Conservation (phyloP, 2,797 vertebrate species). For the Oophaga sylvatica region DNA sequence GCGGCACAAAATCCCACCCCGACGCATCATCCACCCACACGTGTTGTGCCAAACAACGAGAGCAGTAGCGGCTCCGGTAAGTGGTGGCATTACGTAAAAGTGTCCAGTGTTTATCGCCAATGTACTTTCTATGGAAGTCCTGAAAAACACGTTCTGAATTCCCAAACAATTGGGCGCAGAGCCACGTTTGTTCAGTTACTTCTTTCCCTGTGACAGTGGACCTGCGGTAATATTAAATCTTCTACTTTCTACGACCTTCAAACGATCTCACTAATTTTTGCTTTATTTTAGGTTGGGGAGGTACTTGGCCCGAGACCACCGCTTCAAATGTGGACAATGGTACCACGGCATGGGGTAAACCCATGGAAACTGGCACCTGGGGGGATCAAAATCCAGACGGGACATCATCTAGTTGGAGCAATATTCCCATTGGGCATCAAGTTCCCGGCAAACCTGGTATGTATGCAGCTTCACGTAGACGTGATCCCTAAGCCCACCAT, state of each 20-base stretch:
- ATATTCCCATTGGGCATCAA: slow-evolving; percentile 79
- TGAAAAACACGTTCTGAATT: too few relatives aligned
- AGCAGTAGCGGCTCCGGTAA: slow-evolving; percentile 77
- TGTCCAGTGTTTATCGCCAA: too few relatives aligned
- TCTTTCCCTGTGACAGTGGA: background rate
- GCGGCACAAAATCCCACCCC: slow-evolving; percentile 75
- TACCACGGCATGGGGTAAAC: slow-evolving; percentile 95
- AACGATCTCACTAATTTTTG: slow-evolving; percentile 15
- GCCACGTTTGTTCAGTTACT: too few relatives aligned
- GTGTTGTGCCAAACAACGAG: slow-evolving; percentile 76
- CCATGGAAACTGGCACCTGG: slow-evolving; percentile 87
- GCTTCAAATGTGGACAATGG: slow-evolving; percentile 90
- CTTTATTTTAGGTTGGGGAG: slow-evolving; percentile 86
- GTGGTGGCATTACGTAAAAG: background rate
- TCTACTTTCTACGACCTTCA: background rate
- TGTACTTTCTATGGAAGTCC: too few relatives aligned
- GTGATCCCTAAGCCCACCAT: too few relatives aligned
- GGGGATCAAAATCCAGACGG: slow-evolving; percentile 79
- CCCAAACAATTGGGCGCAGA: too few relatives aligned
- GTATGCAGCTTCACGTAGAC: slow-evolving; percentile 59
- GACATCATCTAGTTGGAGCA: slow-evolving; percentile 81
- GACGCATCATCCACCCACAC: slow-evolving; percentile 66
- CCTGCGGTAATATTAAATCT: background rate
- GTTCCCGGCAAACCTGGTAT: slow-evolving; percentile 86
- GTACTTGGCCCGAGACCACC: slow-evolving; percentile 83